phyloP scores from a whole-genome alignment of 2,113 vertebrate species.

The Apus apus region DNA sequence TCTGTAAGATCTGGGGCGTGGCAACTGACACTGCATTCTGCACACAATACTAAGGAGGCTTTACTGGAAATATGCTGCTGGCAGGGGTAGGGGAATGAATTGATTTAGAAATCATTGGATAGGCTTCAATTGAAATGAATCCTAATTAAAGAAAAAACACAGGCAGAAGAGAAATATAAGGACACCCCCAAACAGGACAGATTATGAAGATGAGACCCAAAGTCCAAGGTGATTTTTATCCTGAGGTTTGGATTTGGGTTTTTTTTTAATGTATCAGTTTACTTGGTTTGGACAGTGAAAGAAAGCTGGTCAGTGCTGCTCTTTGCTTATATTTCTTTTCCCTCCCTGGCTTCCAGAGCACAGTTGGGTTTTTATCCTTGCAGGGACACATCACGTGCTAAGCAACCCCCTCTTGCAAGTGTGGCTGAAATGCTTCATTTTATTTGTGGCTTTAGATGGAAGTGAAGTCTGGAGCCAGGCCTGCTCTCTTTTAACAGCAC shows the following conservation, averaged over 20 bases:
- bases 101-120: constrained; percentile 19
- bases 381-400: neutral
- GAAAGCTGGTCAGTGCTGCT: neutral
- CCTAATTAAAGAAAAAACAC: neutral
- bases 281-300: neutral
- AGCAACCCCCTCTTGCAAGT: neutral
- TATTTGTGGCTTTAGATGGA: neutral
- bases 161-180: neutral
- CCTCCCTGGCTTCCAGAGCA: neutral
- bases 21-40: neutral
- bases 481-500: neutral
- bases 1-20: neutral
- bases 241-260: fast-evolving
- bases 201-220: neutral
- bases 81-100: neutral
- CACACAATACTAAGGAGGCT: neutral
- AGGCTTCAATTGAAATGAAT: neutral
- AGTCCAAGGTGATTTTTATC: constrained; percentile 2
- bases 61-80: constrained; percentile 24
- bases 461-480: neutral
- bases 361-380: neutral
- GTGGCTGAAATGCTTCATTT: neutral
- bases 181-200: neutral
- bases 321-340: neutral
- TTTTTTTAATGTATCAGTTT: neutral